A percentile compares a stretch with the other conserved stretches of the same genome.
phyloP scores from a whole-genome alignment of 2,113 vertebrate genomes.

The Dunckerocampus dactyliophorus region DNA sequence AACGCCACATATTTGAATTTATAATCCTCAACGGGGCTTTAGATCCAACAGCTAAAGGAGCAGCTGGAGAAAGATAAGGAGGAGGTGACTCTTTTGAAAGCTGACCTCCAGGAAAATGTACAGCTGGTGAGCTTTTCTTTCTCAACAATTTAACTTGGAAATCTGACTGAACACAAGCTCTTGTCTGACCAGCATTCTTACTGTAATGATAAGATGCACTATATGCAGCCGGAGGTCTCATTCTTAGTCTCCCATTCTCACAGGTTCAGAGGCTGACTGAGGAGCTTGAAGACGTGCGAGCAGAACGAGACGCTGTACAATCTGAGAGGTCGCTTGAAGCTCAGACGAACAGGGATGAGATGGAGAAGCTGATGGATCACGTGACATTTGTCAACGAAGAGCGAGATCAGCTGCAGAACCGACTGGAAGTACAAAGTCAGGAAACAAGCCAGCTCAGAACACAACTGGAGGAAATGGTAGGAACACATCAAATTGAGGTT shows the following conservation, averaged over 20 bases:
- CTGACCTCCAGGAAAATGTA: too few species aligned
- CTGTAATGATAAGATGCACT: neutral
- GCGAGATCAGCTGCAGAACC: constrained; percentile 40
- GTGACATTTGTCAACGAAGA: constrained; percentile 37
- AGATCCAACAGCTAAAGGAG: too few species aligned
- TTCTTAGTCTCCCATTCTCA: neutral
- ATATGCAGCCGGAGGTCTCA: neutral
- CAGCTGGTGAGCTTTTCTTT: too few species aligned
- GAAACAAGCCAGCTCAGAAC: constrained; percentile 39
- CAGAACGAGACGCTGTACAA: constrained; percentile 29
- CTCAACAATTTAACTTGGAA: too few species aligned
- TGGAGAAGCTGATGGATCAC: constrained; percentile 22
- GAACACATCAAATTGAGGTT: constrained; percentile 7
- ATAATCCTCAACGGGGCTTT: too few species aligned
- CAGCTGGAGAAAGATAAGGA: too few species aligned
- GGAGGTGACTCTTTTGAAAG: too few species aligned
- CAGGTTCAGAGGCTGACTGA: constrained; percentile 22
- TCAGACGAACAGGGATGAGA: constrained; percentile 22
- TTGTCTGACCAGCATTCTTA: too few species aligned
- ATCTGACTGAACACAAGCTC: too few species aligned
- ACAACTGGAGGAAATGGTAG: constrained; percentile 43
- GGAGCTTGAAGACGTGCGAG: constrained; percentile 25
- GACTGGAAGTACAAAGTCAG: constrained; percentile 26
- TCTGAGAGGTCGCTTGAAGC: neutral
- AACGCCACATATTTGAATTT: too few species aligned